phyloP scores from a whole-genome alignment of 2,888 invertebrate species.

The Rotaria macrura region DNA sequence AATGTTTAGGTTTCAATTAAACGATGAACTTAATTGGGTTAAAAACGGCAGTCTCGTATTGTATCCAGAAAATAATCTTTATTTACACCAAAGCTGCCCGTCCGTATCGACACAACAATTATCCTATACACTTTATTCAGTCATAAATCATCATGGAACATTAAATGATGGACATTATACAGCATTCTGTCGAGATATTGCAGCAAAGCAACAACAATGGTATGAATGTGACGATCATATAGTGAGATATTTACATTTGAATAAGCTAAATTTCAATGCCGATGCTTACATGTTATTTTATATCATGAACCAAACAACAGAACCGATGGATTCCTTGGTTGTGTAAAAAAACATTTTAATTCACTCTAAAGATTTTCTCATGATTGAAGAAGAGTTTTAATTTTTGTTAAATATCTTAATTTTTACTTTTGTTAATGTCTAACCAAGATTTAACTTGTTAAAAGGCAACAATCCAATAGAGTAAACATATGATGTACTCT shows the following conservation, averaged over 20 bases:
- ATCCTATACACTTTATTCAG: slow-evolving; percentile 23
- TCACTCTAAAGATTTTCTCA: no score
- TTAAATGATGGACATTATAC: slow-evolving; percentile 82
- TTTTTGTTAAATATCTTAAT: no score
- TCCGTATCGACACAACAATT: not conserved
- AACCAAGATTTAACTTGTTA: no score
- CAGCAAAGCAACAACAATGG: slow-evolving; percentile 56
- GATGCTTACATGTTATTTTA: not conserved
- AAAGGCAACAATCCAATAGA: no score
- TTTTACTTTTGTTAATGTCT: no score
- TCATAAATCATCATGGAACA: slow-evolving; percentile 69
- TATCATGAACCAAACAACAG: not conserved
- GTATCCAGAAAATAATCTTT: slow-evolving; percentile 21
- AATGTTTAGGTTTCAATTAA: not conserved
- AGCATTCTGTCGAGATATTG: slow-evolving; percentile 67
- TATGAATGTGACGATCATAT: slow-evolving; percentile 71
- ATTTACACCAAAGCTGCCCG: not conserved
- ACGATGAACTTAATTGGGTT: not conserved
- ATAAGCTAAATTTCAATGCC: not conserved
- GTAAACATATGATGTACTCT: no score
- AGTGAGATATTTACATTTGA: not conserved
- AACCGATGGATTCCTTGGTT: no score
- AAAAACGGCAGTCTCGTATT: slow-evolving; percentile 6
- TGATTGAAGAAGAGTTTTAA: no score
- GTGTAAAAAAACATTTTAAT: no score